Percentiles rank a stretch among this genome's conserved stretches.
phyloP scores from a whole-genome alignment of 2,888 invertebrate genomes.

The Tetheella fluctuosa region DNA sequence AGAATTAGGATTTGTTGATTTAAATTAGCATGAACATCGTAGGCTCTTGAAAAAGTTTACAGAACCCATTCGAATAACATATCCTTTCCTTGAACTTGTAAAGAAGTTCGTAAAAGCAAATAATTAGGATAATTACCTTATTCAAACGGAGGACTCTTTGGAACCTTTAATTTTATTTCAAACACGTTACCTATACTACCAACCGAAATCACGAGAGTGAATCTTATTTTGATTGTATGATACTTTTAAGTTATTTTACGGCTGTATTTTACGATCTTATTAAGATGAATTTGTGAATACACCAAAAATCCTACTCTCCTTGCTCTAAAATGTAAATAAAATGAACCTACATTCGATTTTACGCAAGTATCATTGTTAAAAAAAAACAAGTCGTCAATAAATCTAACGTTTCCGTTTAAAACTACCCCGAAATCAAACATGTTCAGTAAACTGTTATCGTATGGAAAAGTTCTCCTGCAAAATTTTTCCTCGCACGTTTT shows the following conservation, averaged over 20 bases:
- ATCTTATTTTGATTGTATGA: conserved; percentile 4
- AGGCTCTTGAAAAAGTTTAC: neutral
- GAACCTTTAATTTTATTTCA: conserved; percentile 1
- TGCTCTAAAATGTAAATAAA: no score
- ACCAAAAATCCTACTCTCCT: no score
- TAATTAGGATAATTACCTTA: conserved; percentile 7
- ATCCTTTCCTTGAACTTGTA: neutral
- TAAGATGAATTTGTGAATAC: neutral
- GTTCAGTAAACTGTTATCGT: neutral
- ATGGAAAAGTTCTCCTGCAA: neutral
- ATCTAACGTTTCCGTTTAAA: neutral
- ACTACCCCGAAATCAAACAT: neutral
- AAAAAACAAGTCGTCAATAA: neutral
- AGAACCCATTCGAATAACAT: neutral
- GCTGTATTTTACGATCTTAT: neutral
- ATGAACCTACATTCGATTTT: no score
- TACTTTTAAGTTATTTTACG: neutral
- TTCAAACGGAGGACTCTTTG: neutral
- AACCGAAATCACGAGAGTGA: conserved; percentile 9
- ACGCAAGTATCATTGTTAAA: neutral
- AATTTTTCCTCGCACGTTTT: conserved; percentile 4
- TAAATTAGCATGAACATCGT: no score
- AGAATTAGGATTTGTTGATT: no score
- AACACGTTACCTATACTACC: neutral
- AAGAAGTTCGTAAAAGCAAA: neutral